phyloP scores from a whole-genome alignment of 2,113 vertebrate species.

The Scalopus aquaticus region DNA sequence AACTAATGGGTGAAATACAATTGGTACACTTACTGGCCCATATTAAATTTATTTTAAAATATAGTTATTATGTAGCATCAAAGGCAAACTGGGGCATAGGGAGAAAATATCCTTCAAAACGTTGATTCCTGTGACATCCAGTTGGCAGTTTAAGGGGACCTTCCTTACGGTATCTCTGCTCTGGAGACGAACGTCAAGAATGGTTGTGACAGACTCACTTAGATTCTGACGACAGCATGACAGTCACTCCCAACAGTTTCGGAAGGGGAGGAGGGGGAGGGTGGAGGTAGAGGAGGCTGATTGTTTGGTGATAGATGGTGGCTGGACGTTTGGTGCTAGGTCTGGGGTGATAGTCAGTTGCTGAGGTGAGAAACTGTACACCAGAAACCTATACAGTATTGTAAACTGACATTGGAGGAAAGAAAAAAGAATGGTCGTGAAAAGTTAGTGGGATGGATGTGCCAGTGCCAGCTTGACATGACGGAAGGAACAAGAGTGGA shows the following conservation, averaged over 20 bases:
- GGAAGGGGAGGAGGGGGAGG: too few relatives aligned
- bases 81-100: background rate
- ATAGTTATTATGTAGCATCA: background rate
- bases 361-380: too few relatives aligned
- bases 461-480: background rate
- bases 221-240: too few relatives aligned
- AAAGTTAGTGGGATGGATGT: background rate
- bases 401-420: too few relatives aligned
- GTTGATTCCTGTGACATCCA: background rate
- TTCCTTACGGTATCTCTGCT: background rate
- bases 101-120: constrained; percentile 13
- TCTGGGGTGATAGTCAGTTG: too few relatives aligned
- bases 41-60: background rate
- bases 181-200: background rate
- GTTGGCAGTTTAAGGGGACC: background rate
- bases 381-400: too few relatives aligned
- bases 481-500: background rate
- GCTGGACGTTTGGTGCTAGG: too few relatives aligned
- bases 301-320: too few relatives aligned
- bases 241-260: too few relatives aligned
- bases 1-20: background rate
- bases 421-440: too few relatives aligned
- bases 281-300: too few relatives aligned
- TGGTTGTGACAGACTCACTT: background rate
- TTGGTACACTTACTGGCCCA: background rate